These are phyloP conservation scores for Brienomyrus brachyistius DNA, from an alignment of 2,113 vertebrate genomes.

Conservation along the genomic window DNA sequence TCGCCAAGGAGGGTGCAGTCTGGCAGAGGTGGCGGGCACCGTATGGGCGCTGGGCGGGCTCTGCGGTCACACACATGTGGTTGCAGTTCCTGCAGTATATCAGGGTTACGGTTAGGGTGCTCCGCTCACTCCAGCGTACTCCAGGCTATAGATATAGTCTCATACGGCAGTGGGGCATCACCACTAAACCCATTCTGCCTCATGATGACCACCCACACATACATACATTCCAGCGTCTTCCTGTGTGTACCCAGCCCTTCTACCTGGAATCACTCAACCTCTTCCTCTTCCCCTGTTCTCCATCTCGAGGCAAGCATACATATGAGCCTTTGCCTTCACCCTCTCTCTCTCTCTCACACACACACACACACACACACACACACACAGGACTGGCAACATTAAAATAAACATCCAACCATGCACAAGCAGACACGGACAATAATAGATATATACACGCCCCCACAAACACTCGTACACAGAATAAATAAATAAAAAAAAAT, in stretches of 20 bases:
- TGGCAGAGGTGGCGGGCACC: neutral
- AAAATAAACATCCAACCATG: neutral
- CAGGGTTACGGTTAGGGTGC: neutral
- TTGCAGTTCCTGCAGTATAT: conserved; percentile 6
- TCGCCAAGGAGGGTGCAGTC: neutral
- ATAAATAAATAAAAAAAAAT: too few relatives aligned
- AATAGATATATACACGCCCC: neutral
- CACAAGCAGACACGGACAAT: neutral
- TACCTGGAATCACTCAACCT: neutral
- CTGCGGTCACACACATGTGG: neutral
- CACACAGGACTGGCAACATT: neutral
- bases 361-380: neutral
- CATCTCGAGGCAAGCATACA: neutral
- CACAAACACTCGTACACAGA: neutral
- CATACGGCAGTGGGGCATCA: neutral
- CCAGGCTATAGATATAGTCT: neutral
- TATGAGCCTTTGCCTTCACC: neutral
- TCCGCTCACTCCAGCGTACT: neutral
- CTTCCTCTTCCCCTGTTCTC: neutral
- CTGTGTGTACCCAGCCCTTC: neutral
- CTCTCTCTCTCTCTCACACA: neutral
- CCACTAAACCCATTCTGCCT: neutral
- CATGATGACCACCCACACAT: neutral
- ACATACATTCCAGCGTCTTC: neutral
- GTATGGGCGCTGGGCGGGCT: neutral